phyloP scores from a whole-genome alignment of 2,888 invertebrate genomes.

The Atethmia centrago region DNA sequence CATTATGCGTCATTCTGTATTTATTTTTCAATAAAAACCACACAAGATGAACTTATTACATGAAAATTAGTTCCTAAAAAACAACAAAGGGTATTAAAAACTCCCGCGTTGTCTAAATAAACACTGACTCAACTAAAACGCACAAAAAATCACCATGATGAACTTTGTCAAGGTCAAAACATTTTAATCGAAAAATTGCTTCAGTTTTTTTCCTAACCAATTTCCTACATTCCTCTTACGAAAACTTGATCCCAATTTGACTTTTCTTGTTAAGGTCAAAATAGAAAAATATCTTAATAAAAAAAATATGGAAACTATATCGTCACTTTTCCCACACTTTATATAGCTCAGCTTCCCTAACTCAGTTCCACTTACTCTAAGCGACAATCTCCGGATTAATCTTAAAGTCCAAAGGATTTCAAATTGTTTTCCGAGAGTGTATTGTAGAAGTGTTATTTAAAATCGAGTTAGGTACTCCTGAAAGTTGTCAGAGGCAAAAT shows the following conservation, averaged over 20 bases:
- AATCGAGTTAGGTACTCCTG: too few relatives aligned
- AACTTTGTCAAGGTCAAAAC: constrained; percentile 72
- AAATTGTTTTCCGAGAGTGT: too few relatives aligned
- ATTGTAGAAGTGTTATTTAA: too few relatives aligned
- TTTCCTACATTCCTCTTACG: constrained; percentile 55
- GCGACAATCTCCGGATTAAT: too few relatives aligned
- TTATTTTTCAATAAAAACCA: constrained; percentile 31
- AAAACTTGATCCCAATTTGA: constrained; percentile 67
- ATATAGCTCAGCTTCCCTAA: too few relatives aligned
- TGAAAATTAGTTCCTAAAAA: constrained; percentile 33
- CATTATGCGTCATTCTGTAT: constrained; percentile 3
- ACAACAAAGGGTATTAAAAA: constrained; percentile 32
- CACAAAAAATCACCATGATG: constrained; percentile 62
- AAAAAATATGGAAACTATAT: too few relatives aligned
- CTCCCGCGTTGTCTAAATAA: constrained; percentile 53
- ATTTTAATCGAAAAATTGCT: constrained; percentile 69
- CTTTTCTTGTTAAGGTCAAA: constrained; percentile 68
- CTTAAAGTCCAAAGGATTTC: too few relatives aligned
- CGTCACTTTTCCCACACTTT: too few relatives aligned
- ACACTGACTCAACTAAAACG: constrained; percentile 58
- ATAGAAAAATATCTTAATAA: too few relatives aligned
- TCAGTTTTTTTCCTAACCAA: constrained; percentile 55
- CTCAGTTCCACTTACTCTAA: too few relatives aligned
- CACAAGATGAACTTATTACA: constrained; percentile 53
- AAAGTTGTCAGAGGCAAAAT: too few relatives aligned